These are phyloP conservation scores for Montipora capricornis DNA, from an alignment of 64 coral and sea anemone species.

Conservation along the genomic window DNA sequence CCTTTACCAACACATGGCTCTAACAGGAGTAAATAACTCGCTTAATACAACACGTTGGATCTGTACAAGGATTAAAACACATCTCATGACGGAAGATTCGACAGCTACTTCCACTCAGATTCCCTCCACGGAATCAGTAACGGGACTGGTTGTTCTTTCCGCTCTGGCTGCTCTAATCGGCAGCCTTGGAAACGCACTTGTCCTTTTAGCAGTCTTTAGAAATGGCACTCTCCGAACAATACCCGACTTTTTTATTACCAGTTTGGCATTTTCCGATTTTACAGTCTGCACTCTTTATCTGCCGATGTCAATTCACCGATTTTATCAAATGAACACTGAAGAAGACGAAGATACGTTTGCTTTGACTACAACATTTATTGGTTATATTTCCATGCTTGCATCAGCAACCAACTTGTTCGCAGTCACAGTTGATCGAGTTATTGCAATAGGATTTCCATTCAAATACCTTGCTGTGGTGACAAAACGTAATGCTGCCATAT, in stretches of 20 bases:
- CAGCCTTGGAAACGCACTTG: neutral
- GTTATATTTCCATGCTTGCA: neutral
- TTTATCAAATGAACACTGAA: neutral
- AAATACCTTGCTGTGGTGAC: neutral
- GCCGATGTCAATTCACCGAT: neutral
- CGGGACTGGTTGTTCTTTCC: neutral
- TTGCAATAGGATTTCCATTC: constrained; percentile 20
- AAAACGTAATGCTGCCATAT: neutral
- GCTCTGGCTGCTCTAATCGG: neutral
- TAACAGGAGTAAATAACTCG: neutral
- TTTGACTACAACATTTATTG: neutral
- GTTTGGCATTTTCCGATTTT: constrained; percentile 12
- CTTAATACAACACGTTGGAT: neutral
- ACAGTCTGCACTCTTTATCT: neutral
- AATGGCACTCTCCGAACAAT: neutral
- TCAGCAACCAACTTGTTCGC: constrained; percentile 32
- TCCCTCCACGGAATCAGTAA: neutral
- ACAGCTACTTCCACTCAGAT: neutral
- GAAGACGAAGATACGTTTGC: neutral
- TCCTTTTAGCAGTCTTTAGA: neutral
- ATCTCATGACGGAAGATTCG: neutral
- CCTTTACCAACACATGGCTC: neutral
- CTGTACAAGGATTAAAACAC: neutral
- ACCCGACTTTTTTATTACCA: neutral
- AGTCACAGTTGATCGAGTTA: constrained; percentile 22